A percentile compares a stretch with the other conserved stretches of the same genome.
These are phyloP conservation scores for Drosophila quasianomalipes DNA, from an alignment of 2,888 invertebrate species.

Conservation along the genomic window DNA sequence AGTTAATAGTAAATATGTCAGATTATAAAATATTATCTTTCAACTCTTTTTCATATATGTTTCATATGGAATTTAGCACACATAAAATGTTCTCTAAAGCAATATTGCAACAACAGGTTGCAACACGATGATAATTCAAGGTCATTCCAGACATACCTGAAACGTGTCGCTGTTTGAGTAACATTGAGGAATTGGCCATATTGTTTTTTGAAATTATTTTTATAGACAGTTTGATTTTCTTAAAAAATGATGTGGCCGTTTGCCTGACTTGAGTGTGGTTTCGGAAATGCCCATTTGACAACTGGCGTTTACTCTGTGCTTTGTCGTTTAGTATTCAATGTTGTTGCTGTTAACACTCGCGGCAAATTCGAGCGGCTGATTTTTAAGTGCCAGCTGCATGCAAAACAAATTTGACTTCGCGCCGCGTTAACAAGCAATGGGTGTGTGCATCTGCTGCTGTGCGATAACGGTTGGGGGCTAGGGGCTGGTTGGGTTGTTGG, in stretches of 20 bases:
- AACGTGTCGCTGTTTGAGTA: slow-evolving; percentile 34
- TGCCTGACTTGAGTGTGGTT: slow-evolving; percentile 21
- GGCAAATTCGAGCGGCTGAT: slow-evolving; percentile 39
- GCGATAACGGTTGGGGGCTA: slow-evolving; percentile 4
- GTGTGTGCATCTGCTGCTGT: slow-evolving; percentile 12
- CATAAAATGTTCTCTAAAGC: neutral
- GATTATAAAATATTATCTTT: neutral
- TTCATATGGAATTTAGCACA: neutral
- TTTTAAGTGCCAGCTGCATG: slow-evolving; percentile 70
- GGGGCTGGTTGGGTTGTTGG: neutral
- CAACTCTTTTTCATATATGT: too few relatives aligned
- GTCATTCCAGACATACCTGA: slow-evolving; percentile 30
- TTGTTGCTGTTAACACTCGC: slow-evolving; percentile 23
- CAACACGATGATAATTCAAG: slow-evolving; percentile 26
- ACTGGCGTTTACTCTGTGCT: slow-evolving; percentile 52
- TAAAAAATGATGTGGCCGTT: slow-evolving; percentile 9
- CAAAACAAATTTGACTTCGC: slow-evolving; percentile 67
- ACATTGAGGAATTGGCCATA: slow-evolving; percentile 56
- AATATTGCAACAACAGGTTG: slow-evolving; percentile 23
- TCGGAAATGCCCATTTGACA: slow-evolving; percentile 61
- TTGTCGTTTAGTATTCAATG: slow-evolving; percentile 45
- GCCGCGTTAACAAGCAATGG: slow-evolving; percentile 43
- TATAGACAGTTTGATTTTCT: slow-evolving; percentile 17
- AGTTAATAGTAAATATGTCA: neutral
- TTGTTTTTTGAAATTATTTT: slow-evolving; percentile 39